A percentile compares a stretch with the other conserved stretches of the same genome.
Evolutionary conservation across 92 coral and sea anemone genomes (phyloP).

Genomic region (Epizoanthus rinbou): DNA sequence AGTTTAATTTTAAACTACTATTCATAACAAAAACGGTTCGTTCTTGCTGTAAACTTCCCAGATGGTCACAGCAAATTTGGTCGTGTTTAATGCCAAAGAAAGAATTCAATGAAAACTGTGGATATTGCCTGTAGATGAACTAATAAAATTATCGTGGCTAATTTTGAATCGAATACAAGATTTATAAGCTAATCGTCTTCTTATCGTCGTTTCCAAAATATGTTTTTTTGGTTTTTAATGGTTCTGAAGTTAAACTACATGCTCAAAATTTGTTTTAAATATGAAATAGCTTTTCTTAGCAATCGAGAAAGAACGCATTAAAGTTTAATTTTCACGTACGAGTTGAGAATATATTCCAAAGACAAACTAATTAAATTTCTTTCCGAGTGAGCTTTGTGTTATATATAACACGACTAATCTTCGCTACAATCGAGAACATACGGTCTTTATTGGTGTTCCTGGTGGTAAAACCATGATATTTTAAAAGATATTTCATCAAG

Average conservation of each 20-base stretch:
- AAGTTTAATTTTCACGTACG: conserved; percentile 32
- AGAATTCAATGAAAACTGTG: background rate
- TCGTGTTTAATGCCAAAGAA: background rate
- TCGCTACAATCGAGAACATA: conserved; percentile 61
- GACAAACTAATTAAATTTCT: conserved; percentile 37
- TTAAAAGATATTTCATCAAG: conserved; percentile 52
- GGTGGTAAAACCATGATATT: conserved; percentile 42
- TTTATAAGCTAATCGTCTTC: conserved; percentile 6
- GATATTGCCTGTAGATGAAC: background rate
- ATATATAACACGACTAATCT: conserved; percentile 60
- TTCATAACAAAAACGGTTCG: conserved; percentile 24
- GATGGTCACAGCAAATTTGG: conserved; percentile 16
- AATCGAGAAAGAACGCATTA: conserved; percentile 13
- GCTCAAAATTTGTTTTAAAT: conserved; percentile 12
- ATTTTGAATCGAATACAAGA: background rate
- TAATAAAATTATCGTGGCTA: conserved; percentile 13
- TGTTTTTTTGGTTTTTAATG: background rate
- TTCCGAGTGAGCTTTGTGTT: conserved; percentile 60
- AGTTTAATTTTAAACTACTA: conserved; percentile 38
- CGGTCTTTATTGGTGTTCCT: conserved; percentile 52
- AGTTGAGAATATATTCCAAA: background rate
- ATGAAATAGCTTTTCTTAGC: conserved; percentile 12
- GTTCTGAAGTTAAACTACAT: conserved; percentile 20
- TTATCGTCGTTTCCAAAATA: conserved; percentile 4
- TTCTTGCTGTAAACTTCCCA: conserved; percentile 11